A percentile compares a stretch with the other conserved stretches of the same genome.
These are phyloP conservation scores for Patella pellucida DNA, from an alignment of 2,888 invertebrate species.

Conservation along the genomic window DNA sequence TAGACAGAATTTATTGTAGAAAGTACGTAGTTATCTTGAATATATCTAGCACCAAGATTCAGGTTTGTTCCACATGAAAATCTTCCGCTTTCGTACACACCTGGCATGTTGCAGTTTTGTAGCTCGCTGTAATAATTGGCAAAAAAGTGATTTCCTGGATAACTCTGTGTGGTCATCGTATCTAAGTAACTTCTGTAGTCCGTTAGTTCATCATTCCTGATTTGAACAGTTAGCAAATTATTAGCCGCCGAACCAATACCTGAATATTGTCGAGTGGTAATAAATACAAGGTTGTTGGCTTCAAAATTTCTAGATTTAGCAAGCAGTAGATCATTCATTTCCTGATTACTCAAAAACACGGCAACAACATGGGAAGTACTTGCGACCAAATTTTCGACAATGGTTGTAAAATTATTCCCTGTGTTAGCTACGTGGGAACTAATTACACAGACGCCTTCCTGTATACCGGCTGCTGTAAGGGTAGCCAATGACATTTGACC, in stretches of 20 bases:
- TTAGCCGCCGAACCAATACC: slow-evolving; percentile 32
- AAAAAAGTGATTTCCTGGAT: slow-evolving; percentile 44
- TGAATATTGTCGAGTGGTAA: slow-evolving; percentile 47
- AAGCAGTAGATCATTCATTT: slow-evolving; percentile 39
- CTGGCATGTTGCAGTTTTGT: slow-evolving; percentile 57
- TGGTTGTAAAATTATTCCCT: slow-evolving; percentile 26
- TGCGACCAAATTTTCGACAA: slow-evolving; percentile 37
- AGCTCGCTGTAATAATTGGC: slow-evolving; percentile 55
- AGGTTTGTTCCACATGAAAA: neutral
- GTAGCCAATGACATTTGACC: slow-evolving; percentile 46
- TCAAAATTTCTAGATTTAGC: slow-evolving; percentile 36
- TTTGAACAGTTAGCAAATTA: slow-evolving; percentile 39
- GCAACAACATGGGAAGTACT: slow-evolving; percentile 53
- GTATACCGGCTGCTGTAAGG: slow-evolving; percentile 43
- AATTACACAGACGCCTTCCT: slow-evolving; percentile 57
- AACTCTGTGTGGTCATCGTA: neutral
- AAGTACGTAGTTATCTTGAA: slow-evolving; percentile 55
- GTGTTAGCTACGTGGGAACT: slow-evolving; percentile 35
- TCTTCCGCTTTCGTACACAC: slow-evolving; percentile 30
- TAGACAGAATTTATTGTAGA: slow-evolving; percentile 70
- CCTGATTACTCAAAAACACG: slow-evolving; percentile 42
- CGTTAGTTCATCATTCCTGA: slow-evolving; percentile 34
- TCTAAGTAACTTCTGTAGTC: slow-evolving; percentile 40
- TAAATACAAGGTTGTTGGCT: slow-evolving; percentile 35
- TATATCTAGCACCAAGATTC: slow-evolving; percentile 34